Evolutionary conservation across 2,888 invertebrate species (phyloP), one percentile per base, ranked within the genome.

Genomic region (Tortrix viridana): DNA sequence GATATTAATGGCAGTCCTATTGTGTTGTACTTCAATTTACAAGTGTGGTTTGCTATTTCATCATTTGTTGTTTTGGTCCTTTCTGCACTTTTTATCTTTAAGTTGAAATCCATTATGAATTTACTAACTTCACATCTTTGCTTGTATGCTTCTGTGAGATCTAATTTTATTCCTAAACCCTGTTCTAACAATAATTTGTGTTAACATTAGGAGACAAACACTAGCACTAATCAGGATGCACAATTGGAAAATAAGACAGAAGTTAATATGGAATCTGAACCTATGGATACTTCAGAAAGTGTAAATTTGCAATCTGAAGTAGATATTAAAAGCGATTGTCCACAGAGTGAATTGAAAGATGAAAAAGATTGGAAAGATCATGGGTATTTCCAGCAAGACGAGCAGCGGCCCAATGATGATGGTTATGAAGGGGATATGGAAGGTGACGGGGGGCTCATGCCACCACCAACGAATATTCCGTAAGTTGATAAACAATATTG

Each of bases 391-490:
- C 76, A 79, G 22, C 77, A 78, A 72, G 88, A 78, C 92, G 77
- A 75, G 46, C 76, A 73, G 63, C 70, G 73, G 37, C 79, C 79
- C 20, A 95, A 94, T 85, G 95, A 94, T 60, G 95, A 95, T 65
- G 94, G 95, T 23, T 94, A 95, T 77, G 94, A 93, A 71, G 89
- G 92, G 2, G 89, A 91, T 65, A 92, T 91, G 82, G 93, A 93
- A 72, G 93, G 94, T 46, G 97, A 97, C 76, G 94, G 94, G 3
- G 94, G 94, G 58, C 93, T 97, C 32, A 98, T 98, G 97, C 97
- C 97, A 1, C 97, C 97, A 2, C 97, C 97, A 0, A 94, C 95
- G 65, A 82, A 91, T 37, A 93, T 94, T 16, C 92, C 88, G 90
- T 90, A 72, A 88, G 90, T 81, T 53, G 1, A 32, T 32, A 32